Conservation (phyloP, 2,888 invertebrate genomes). For the Cheilosia soror region DNA sequence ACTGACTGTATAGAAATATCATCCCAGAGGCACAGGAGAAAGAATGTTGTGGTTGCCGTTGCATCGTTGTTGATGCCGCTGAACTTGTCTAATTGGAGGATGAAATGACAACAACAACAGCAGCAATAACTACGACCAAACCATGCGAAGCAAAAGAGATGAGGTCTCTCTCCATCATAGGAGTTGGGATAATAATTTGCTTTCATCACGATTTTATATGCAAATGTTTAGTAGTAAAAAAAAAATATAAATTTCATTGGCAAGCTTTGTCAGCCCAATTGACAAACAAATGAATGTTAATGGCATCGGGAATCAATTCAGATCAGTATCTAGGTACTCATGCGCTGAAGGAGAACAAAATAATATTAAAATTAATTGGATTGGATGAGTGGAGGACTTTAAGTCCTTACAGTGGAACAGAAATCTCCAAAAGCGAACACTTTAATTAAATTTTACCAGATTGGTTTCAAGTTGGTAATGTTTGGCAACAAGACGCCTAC, state of each 20-base stretch:
- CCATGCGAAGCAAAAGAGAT: constrained; percentile 19
- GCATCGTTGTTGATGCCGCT: constrained; percentile 20
- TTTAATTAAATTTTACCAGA: constrained; percentile 49
- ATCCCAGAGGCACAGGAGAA: constrained; percentile 54
- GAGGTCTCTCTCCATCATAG: constrained; percentile 34
- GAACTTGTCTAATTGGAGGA: constrained; percentile 67
- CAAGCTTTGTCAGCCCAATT: constrained; percentile 60
- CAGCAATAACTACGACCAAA: constrained; percentile 24
- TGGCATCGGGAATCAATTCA: constrained; percentile 66
- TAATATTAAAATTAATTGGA: constrained; percentile 71
- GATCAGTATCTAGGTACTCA: constrained; percentile 50
- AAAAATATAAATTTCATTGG: neutral
- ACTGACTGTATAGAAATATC: constrained; percentile 21
- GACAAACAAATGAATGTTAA: constrained; percentile 74
- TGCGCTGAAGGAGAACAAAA: constrained; percentile 14
- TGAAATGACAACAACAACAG: constrained; percentile 58
- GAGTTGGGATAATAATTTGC: constrained; percentile 67
- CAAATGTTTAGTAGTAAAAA: constrained; percentile 31
- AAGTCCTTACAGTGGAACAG: constrained; percentile 40
- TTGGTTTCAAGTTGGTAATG: neutral
- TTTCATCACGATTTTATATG: constrained; percentile 71
- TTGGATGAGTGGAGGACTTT: constrained; percentile 28
- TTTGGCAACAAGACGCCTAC: constrained; percentile 22
- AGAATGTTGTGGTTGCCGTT: constrained; percentile 55
- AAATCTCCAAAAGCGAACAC: constrained; percentile 30